phyloP scores from a whole-genome alignment of 2,888 invertebrate species.

The Ceramica pisi region DNA sequence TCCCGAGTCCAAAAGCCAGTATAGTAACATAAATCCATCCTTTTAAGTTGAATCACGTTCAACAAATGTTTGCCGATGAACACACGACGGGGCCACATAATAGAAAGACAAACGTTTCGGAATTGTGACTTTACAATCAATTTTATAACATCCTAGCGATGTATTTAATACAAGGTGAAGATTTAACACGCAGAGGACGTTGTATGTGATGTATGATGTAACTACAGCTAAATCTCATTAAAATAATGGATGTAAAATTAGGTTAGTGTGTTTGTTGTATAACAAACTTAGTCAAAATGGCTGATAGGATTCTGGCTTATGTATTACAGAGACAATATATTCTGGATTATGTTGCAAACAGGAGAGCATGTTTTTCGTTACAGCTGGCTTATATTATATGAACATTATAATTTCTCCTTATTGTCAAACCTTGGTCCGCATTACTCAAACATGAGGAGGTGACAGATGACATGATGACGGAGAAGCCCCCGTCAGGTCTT shows the following conservation, averaged over 20 bases:
- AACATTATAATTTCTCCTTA: neutral
- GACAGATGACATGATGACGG: conserved; percentile 9
- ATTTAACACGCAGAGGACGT: neutral
- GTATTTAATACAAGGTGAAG: conserved; percentile 8
- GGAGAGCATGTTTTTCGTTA: neutral
- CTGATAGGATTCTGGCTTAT: conserved; percentile 8
- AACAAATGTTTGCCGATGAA: conserved; percentile 85
- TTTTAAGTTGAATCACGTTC: conserved; percentile 87
- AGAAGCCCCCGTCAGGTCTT: conserved; percentile 17
- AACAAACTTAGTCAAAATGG: conserved; percentile 4
- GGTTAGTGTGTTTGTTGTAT: neutral
- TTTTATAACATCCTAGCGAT: conserved; percentile 53
- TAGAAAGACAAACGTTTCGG: conserved; percentile 82
- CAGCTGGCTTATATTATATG: neutral
- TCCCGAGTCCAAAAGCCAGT: conserved; percentile 77
- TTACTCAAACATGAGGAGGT: neutral
- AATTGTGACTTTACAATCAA: conserved; percentile 79
- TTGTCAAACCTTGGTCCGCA: neutral
- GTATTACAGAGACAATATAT: neutral
- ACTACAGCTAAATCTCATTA: neutral
- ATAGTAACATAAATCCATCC: conserved; percentile 82
- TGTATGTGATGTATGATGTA: conserved; percentile 1
- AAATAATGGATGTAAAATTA: conserved; percentile 17
- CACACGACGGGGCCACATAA: conserved; percentile 80
- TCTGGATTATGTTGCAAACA: neutral